Evolutionary conservation across 1,140 invertebrate genomes (phyloP).

Genomic region (Dendrolimus punctatus): DNA sequence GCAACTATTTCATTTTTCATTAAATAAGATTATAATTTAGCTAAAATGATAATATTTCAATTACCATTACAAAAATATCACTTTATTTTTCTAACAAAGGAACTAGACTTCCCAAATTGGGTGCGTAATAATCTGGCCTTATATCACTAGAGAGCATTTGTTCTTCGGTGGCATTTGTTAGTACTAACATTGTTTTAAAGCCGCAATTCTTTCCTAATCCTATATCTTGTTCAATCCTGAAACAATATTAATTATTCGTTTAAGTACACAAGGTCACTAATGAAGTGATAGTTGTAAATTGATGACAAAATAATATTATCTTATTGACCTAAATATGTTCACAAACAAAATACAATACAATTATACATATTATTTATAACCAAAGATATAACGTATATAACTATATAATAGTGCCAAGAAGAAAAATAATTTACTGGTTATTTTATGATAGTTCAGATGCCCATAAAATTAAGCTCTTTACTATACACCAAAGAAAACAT

Average conservation of each 20-base stretch:
- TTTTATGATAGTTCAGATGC: too few species aligned
- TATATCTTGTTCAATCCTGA: conserved; percentile 73
- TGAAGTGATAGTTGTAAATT: too few species aligned
- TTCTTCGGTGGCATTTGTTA: conserved; percentile 59
- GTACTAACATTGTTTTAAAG: conserved; percentile 71
- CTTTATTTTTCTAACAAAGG: conserved; percentile 24
- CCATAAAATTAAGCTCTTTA: too few species aligned
- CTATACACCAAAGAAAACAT: too few species aligned
- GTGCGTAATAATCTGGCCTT: conserved; percentile 66
- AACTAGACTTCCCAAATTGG: conserved; percentile 46
- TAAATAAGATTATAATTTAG: background rate
- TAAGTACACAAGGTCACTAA: conserved; percentile 47
- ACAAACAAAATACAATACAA: too few species aligned
- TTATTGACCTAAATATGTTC: too few species aligned
- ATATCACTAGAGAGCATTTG: conserved; percentile 39
- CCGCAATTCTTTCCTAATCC: conserved; percentile 68
- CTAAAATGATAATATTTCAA: too few species aligned
- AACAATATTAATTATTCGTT: conserved; percentile 19
- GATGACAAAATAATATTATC: too few species aligned
- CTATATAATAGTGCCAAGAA: too few species aligned
- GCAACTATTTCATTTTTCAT: background rate
- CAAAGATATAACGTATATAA: too few species aligned
- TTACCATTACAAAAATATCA: background rate
- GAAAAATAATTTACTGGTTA: too few species aligned
- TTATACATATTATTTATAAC: too few species aligned